Conservation (phyloP, 2,888 invertebrate genomes). For the Geotrupes spiniger region DNA sequence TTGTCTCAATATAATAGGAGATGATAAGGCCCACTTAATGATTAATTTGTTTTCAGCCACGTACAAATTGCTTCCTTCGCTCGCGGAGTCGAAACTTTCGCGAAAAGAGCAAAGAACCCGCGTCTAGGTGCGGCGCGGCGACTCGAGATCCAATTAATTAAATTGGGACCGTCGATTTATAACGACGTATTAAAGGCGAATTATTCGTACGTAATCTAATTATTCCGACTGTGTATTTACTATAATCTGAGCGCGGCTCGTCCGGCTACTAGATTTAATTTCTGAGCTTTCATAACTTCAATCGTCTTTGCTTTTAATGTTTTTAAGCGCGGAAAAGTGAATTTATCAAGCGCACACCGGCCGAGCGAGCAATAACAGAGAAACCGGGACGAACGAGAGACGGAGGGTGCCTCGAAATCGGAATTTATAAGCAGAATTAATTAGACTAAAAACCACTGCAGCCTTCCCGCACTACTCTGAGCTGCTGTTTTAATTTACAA, state of each 20-base stretch:
- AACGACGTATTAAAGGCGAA: slow-evolving; percentile 49
- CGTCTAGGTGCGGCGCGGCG: neutral
- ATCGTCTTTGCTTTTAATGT: slow-evolving; percentile 39
- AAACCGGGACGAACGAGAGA: slow-evolving; percentile 9
- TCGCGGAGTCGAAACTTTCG: neutral
- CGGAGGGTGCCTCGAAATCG: slow-evolving; percentile 43
- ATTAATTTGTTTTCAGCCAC: slow-evolving; percentile 35
- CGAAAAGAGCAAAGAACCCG: slow-evolving; percentile 5
- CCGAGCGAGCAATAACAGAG: slow-evolving; percentile 48
- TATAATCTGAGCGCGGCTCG: slow-evolving; percentile 38
- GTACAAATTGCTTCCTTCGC: slow-evolving; percentile 26
- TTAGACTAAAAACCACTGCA: slow-evolving; percentile 56
- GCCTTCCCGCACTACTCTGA: slow-evolving; percentile 41
- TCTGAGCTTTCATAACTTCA: slow-evolving; percentile 52
- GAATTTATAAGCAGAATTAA: slow-evolving; percentile 57
- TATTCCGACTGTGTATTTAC: slow-evolving; percentile 49
- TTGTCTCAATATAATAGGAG: slow-evolving; percentile 40
- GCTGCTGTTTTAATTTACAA: slow-evolving; percentile 56
- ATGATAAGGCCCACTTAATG: slow-evolving; percentile 32
- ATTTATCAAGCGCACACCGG: slow-evolving; percentile 51
- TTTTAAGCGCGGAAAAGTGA: slow-evolving; percentile 48
- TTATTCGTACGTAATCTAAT: slow-evolving; percentile 51
- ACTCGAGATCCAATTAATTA: slow-evolving; percentile 32
- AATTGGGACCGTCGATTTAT: slow-evolving; percentile 43
- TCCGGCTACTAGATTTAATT: slow-evolving; percentile 47